Conservation (phyloP, 2,113 vertebrate genomes). For the Gavia stellata region DNA sequence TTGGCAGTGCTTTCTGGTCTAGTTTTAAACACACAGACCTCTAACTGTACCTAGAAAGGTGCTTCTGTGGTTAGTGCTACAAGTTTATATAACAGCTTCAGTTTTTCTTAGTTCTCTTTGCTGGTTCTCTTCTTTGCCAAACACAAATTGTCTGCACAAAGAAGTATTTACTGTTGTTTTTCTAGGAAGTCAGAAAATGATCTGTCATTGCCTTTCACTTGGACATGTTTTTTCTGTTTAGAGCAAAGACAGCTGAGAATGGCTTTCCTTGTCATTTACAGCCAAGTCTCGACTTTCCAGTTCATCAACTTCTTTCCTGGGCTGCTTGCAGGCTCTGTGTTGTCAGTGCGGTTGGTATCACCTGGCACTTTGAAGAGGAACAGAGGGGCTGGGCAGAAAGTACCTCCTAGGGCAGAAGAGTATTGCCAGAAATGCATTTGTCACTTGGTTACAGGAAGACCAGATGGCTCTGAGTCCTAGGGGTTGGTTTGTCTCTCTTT, state of each 20-base stretch:
- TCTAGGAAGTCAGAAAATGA: not conserved
- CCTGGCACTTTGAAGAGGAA: not conserved
- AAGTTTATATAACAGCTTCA: not conserved
- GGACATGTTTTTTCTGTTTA: not conserved
- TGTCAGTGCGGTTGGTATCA: not conserved
- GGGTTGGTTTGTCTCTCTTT: not conserved
- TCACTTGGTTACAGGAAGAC: not conserved
- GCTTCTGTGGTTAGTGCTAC: not conserved
- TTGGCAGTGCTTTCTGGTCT: not conserved
- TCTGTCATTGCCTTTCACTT: not conserved
- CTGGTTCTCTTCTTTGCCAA: not conserved
- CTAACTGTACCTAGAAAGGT: not conserved
- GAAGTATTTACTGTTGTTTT: conserved; percentile 28
- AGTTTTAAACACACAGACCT: not conserved
- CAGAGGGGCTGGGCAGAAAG: not conserved
- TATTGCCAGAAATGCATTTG: not conserved
- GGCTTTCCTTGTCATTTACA: not conserved
- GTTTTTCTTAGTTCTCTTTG: not conserved
- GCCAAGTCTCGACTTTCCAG: not conserved
- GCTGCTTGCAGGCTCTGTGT: not conserved
- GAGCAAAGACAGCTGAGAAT: conserved; percentile 2
- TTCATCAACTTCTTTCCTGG: not conserved
- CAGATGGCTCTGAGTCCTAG: not conserved
- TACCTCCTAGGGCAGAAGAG: not conserved
- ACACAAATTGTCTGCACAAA: conserved; percentile 6